Conservation (phyloP, 1,140 invertebrate species). For the Drosophila orena region DNA sequence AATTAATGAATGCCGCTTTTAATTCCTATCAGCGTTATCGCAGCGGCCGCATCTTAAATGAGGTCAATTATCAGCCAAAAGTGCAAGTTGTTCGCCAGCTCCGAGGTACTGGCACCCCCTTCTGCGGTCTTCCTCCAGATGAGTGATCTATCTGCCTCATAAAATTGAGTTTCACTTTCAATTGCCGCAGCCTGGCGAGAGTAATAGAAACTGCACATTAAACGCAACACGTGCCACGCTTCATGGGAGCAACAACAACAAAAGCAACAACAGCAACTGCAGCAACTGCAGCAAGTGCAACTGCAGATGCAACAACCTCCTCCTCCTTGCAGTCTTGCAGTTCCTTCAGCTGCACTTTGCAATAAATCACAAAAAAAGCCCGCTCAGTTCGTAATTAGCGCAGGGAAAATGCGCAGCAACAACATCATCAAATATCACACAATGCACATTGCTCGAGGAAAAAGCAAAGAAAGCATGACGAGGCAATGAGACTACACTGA, state of each 20-base stretch:
- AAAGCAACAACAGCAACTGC: conserved; percentile 7
- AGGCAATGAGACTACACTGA: conserved; percentile 47
- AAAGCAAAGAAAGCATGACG: conserved; percentile 82
- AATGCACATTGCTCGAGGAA: conserved; percentile 69
- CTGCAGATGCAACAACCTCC: conserved; percentile 32
- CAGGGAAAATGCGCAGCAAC: conserved; percentile 70
- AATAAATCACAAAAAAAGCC: conserved; percentile 75
- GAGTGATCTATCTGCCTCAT: conserved; percentile 54
- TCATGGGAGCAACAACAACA: conserved; percentile 67
- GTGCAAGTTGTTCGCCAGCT: conserved; percentile 68
- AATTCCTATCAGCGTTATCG: conserved; percentile 77
- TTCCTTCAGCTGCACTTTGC: conserved; percentile 61
- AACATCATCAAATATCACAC: conserved; percentile 65
- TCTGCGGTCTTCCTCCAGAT: conserved; percentile 18
- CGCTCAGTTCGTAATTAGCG: conserved; percentile 70
- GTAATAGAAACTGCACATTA: conserved; percentile 83
- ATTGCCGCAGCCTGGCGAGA: conserved; percentile 62
- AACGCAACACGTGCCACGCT: conserved; percentile 80
- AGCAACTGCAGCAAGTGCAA: conserved; percentile 13
- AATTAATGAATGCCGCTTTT: conserved; percentile 83
- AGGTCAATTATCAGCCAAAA: conserved; percentile 81
- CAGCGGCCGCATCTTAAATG: conserved; percentile 70
- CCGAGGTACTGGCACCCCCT: conserved; percentile 3
- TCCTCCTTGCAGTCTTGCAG: conserved; percentile 20
- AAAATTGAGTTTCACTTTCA: conserved; percentile 78